A percentile compares a stretch with the other conserved stretches of the same genome.
phyloP scores from a whole-genome alignment of 2,888 invertebrate species.

The Aromia moschata region DNA sequence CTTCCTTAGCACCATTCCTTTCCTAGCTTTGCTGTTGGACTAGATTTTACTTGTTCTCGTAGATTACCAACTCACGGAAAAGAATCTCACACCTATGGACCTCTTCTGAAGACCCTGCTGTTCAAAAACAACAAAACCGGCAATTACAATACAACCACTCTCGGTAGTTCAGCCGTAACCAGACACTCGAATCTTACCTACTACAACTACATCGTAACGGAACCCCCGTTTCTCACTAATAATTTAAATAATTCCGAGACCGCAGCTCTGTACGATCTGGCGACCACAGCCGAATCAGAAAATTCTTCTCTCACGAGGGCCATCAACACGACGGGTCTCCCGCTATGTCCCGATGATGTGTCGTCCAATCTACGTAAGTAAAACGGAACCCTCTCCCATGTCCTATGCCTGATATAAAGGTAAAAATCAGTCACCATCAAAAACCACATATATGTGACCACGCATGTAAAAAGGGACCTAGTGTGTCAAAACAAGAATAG shows the following conservation, averaged over 20 bases:
- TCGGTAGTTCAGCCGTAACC: slow-evolving; percentile 18
- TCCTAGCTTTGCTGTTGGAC: background rate
- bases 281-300: slow-evolving; percentile 35
- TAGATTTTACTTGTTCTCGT: background rate
- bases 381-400: too few relatives aligned
- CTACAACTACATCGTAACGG: slow-evolving; percentile 41
- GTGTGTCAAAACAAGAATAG: too few relatives aligned
- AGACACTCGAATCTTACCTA: slow-evolving; percentile 33
- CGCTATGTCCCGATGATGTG: slow-evolving; percentile 68
- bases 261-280: slow-evolving; percentile 29
- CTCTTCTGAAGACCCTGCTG: slow-evolving; percentile 43
- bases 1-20: background rate
- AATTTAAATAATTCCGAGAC: slow-evolving; percentile 31
- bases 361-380: slow-evolving; percentile 73
- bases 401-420: too few relatives aligned
- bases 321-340: slow-evolving; percentile 49
- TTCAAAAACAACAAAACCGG: slow-evolving; percentile 42
- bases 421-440: too few relatives aligned
- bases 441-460: too few relatives aligned
- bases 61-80: slow-evolving; percentile 28
- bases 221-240: slow-evolving; percentile 39
- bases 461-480: too few relatives aligned
- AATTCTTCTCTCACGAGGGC: slow-evolving; percentile 32
- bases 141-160: slow-evolving; percentile 19
- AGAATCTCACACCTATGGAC: slow-evolving; percentile 39